phyloP scores from a whole-genome alignment of 92 coral and sea anemone genomes.

The Epizoanthus illoricatus region DNA sequence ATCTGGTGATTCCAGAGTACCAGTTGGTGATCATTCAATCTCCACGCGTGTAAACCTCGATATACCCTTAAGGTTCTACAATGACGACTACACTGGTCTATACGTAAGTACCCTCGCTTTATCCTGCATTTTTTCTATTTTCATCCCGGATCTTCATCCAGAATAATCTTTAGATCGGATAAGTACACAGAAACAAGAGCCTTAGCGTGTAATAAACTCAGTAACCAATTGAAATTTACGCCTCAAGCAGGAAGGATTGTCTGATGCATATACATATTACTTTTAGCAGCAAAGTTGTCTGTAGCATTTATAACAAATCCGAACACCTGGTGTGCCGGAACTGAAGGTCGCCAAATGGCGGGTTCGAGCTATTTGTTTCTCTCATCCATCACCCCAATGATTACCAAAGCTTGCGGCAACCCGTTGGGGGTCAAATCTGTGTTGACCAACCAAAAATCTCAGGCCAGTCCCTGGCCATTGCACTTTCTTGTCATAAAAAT shows the following conservation, averaged over 20 bases:
- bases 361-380: conserved; percentile 1
- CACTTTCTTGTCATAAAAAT: conserved; percentile 6
- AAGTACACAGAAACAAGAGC: background rate
- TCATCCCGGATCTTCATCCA: background rate
- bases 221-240: conserved; percentile 1
- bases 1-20: conserved; percentile 45
- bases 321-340: no score
- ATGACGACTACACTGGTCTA: conserved; percentile 47
- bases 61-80: conserved; percentile 55
- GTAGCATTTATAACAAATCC: conserved; percentile 11
- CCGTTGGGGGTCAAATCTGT: background rate
- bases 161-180: conserved; percentile 35
- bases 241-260: background rate
- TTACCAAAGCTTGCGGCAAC: conserved; percentile 7
- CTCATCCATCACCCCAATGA: conserved; percentile 10
- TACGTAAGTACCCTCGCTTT: conserved; percentile 45
- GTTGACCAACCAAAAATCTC: background rate
- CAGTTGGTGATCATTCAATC: conserved; percentile 24
- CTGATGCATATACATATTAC: background rate
- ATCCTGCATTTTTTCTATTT: background rate
- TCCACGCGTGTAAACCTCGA: conserved; percentile 53
- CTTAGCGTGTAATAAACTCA: conserved; percentile 15
- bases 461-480: background rate
- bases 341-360: background rate
- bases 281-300: conserved; percentile 16